phyloP scores from a whole-genome alignment of 2,113 vertebrate genomes.

The Sciurus niger region DNA sequence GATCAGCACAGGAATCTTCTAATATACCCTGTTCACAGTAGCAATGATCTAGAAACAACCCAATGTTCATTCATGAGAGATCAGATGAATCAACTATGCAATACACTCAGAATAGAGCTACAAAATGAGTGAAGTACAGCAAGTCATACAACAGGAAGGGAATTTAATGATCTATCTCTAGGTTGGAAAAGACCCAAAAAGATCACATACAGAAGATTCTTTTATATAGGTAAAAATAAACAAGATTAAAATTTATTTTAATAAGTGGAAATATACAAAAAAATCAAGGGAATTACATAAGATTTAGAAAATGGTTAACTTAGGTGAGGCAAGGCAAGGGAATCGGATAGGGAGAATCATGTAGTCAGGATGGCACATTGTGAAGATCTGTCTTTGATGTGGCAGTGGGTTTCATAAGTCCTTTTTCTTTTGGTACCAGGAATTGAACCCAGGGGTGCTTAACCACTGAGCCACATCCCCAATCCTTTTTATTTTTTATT shows the following conservation, averaged over 20 bases:
- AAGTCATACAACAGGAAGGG: not conserved
- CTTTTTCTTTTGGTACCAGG: no score
- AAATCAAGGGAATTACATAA: not conserved
- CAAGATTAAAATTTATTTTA: not conserved
- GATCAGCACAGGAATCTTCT: not conserved
- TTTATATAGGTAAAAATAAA: not conserved
- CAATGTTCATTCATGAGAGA: not conserved
- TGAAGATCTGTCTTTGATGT: not conserved
- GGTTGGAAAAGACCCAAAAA: not conserved
- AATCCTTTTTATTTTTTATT: no score
- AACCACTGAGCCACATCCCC: no score
- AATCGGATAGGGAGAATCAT: no score
- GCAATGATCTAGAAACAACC: not conserved
- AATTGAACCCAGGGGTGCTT: no score
- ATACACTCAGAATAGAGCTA: not conserved
- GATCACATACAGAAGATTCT: not conserved
- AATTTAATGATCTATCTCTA: not conserved
- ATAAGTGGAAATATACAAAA: not conserved
- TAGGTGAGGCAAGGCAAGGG: not conserved
- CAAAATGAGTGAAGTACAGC: not conserved
- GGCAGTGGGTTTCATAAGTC: no score
- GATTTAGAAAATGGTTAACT: not conserved
- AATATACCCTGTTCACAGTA: not conserved
- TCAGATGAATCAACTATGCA: not conserved
- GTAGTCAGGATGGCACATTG: not conserved